Conservation (phyloP, 2,888 invertebrate species). For the Lydus trimaculatus region DNA sequence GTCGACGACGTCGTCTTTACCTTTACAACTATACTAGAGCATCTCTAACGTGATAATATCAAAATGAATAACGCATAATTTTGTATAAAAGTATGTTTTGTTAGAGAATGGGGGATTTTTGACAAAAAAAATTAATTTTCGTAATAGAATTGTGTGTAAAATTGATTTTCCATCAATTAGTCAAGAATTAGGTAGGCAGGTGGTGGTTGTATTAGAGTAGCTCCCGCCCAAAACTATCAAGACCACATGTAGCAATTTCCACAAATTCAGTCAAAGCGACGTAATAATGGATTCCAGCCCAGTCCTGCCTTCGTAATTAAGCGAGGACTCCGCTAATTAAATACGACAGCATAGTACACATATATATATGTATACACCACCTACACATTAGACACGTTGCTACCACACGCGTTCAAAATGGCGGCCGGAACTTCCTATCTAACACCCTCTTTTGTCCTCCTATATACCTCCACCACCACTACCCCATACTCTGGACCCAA, state of each 20-base stretch:
- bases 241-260: slow-evolving; percentile 57
- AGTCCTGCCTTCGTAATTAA: slow-evolving; percentile 59
- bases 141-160: neutral
- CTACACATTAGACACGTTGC: slow-evolving; percentile 50
- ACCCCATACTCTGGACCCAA: slow-evolving; percentile 51
- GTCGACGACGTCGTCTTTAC: no score
- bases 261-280: slow-evolving; percentile 55
- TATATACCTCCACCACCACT: slow-evolving; percentile 19
- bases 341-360: slow-evolving; percentile 49
- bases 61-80: slow-evolving; percentile 55
- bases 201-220: slow-evolving; percentile 6
- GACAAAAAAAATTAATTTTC: neutral
- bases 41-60: slow-evolving; percentile 39
- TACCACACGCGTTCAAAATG: slow-evolving; percentile 55
- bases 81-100: slow-evolving; percentile 38
- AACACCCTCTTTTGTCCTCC: slow-evolving; percentile 27
- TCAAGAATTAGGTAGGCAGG: slow-evolving; percentile 19
- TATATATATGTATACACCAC: no score
- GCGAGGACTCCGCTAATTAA: slow-evolving; percentile 59
- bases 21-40: slow-evolving; percentile 19
- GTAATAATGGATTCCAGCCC: slow-evolving; percentile 56
- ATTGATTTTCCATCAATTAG: slow-evolving; percentile 20
- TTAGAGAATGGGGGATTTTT: no score
- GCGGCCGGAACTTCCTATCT: slow-evolving; percentile 42
- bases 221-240: slow-evolving; percentile 41